Percentiles rank a stretch among this genome's conserved stretches.
These are phyloP conservation scores for Caenorhabditis doughertyi DNA, from an alignment of 2,888 invertebrate genomes.

Conservation along the genomic window DNA sequence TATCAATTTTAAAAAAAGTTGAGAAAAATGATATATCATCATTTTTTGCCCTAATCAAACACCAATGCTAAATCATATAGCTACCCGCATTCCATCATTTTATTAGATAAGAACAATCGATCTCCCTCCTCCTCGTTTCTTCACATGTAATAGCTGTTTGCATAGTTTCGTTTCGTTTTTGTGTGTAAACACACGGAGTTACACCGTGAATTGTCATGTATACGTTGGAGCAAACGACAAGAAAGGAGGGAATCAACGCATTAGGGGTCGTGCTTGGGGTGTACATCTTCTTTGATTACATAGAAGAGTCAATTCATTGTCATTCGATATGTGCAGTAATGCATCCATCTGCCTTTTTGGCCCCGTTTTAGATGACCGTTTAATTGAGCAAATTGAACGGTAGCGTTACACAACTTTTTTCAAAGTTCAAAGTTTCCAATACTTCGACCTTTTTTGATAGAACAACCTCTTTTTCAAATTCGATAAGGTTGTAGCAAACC, in stretches of 20 bases:
- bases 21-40: background rate
- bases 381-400: background rate
- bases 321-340: constrained; percentile 34
- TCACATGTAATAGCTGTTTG: constrained; percentile 28
- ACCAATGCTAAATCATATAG: background rate
- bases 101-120: constrained; percentile 9
- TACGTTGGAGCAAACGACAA: constrained; percentile 16
- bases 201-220: constrained; percentile 60
- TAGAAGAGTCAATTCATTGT: constrained; percentile 49
- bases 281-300: constrained; percentile 57
- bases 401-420: too few relatives aligned
- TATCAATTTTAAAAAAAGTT: background rate
- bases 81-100: constrained; percentile 13
- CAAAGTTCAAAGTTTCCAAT: too few relatives aligned
- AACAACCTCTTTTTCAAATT: too few relatives aligned
- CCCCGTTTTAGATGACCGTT: constrained; percentile 42
- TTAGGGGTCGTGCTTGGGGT: constrained; percentile 40
- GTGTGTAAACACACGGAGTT: constrained; percentile 36
- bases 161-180: constrained; percentile 51
- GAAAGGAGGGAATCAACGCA: constrained; percentile 37
- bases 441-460: too few relatives aligned
- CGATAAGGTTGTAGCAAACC: too few relatives aligned
- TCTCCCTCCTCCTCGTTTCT: background rate
- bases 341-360: too few relatives aligned
- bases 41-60: background rate